phyloP scores from a whole-genome alignment of 2,888 invertebrate species.

The Capitulum mitella region DNA sequence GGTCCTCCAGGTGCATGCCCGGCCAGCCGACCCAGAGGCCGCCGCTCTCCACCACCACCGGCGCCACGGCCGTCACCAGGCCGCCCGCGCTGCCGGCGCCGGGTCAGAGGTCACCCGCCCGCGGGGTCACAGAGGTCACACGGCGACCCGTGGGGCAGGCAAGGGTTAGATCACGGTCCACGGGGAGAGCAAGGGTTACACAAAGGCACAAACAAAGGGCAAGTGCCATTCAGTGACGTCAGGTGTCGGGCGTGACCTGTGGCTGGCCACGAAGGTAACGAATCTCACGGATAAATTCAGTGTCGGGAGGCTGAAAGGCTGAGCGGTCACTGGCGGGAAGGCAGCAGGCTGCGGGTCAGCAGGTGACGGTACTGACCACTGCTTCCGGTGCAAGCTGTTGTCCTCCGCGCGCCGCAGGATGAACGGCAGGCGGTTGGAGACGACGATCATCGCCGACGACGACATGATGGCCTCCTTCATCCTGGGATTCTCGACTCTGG shows the following conservation, averaged over 20 bases:
- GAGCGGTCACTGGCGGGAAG: no score
- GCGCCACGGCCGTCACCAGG: conserved; percentile 46
- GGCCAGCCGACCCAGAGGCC: conserved; percentile 48
- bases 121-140: background rate
- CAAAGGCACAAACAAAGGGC: no score
- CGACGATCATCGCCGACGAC: conserved; percentile 60
- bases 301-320: no score
- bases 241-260: no score
- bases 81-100: conserved; percentile 43
- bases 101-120: background rate
- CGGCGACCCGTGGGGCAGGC: background rate
- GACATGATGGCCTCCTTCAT: conserved; percentile 32
- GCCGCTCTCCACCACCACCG: conserved; percentile 44
- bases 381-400: conserved; percentile 65
- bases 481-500: no score
- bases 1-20: conserved; percentile 41
- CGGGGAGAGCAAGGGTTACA: no score
- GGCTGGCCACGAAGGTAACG: no score
- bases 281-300: no score
- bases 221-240: no score
- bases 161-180: no score
- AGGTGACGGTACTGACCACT: conserved; percentile 66
- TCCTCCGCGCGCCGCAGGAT: conserved; percentile 67
- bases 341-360: no score
- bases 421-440: conserved; percentile 83